phyloP scores from a whole-genome alignment of 2,888 invertebrate species.

The Caradrina clavipalpis region DNA sequence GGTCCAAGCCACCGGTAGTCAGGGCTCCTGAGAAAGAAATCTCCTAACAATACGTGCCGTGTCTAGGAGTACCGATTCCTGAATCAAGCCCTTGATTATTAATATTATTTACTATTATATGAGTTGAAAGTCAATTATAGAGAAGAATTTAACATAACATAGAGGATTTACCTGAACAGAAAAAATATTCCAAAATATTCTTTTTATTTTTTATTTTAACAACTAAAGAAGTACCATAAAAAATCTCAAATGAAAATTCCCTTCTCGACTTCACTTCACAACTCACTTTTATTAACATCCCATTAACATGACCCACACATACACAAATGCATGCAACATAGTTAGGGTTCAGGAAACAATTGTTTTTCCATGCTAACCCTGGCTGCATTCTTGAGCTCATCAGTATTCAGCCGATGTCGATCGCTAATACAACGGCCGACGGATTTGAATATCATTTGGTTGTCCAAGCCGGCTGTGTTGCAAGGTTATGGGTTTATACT shows the following conservation, averaged over 20 bases:
- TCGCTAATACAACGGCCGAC: slow-evolving; percentile 74
- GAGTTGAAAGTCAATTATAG: no score
- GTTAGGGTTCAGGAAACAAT: slow-evolving; percentile 76
- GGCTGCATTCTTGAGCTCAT: slow-evolving; percentile 67
- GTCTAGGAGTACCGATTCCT: no score
- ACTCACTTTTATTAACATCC: slow-evolving; percentile 25
- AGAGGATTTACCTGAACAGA: no score
- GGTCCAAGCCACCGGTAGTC: no score
- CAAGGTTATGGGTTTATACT: slow-evolving; percentile 52
- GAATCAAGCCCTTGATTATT: no score
- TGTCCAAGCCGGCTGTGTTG: slow-evolving; percentile 25
- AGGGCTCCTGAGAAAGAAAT: no score
- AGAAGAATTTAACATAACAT: no score
- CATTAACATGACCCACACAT: slow-evolving; percentile 29
- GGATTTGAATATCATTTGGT: slow-evolving; percentile 68
- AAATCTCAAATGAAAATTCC: neutral
- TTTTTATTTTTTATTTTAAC: no score
- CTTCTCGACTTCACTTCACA: neutral
- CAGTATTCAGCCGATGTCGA: slow-evolving; percentile 74
- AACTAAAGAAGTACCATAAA: neutral
- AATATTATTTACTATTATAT: no score
- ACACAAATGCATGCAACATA: slow-evolving; percentile 71
- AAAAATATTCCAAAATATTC: no score
- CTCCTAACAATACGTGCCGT: no score
- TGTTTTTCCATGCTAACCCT: slow-evolving; percentile 72